A percentile compares a stretch with the other conserved stretches of the same genome.
Conservation (phyloP, 2,797 vertebrate species). For the Melanotaenia boesemani region DNA sequence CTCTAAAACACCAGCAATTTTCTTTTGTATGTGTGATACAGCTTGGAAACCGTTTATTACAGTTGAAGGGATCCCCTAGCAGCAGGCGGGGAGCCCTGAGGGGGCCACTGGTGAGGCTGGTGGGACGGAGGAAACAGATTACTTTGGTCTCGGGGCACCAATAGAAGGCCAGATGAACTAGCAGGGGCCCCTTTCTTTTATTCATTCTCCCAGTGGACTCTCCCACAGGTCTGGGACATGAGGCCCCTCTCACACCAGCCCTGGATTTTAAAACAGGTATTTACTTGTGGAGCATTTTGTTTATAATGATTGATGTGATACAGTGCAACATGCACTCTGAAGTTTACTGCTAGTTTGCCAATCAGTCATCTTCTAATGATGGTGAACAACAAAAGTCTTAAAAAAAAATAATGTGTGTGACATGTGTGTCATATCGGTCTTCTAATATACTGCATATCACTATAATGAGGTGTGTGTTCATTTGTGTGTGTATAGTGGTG, state of each 20-base stretch:
- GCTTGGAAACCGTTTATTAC: slow-evolving; percentile 81
- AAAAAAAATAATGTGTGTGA: neutral
- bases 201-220: slow-evolving; percentile 86
- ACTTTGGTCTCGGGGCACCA: slow-evolving; percentile 88
- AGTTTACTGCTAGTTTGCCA: neutral
- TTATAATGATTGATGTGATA: slow-evolving; percentile 22
- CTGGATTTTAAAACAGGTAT: slow-evolving; percentile 36
- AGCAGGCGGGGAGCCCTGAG: slow-evolving; percentile 75
- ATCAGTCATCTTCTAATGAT: neutral
- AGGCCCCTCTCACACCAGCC: slow-evolving; percentile 46
- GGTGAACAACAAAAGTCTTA: neutral
- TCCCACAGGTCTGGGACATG: slow-evolving; percentile 70
- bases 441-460: slow-evolving; percentile 35
- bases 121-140: slow-evolving; percentile 87
- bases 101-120: slow-evolving; percentile 70
- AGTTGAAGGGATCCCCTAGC: slow-evolving; percentile 77
- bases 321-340: slow-evolving; percentile 10
- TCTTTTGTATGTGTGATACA: slow-evolving; percentile 48
- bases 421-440: slow-evolving; percentile 8
- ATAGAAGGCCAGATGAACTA: slow-evolving; percentile 90
- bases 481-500: slow-evolving; percentile 43
- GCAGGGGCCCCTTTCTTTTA: slow-evolving; percentile 89
- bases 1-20: slow-evolving; percentile 20
- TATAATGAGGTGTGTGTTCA: slow-evolving; percentile 46
- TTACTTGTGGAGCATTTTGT: slow-evolving; percentile 23